Conservation (phyloP, 2,888 invertebrate species). For the Dynastes grantii region DNA sequence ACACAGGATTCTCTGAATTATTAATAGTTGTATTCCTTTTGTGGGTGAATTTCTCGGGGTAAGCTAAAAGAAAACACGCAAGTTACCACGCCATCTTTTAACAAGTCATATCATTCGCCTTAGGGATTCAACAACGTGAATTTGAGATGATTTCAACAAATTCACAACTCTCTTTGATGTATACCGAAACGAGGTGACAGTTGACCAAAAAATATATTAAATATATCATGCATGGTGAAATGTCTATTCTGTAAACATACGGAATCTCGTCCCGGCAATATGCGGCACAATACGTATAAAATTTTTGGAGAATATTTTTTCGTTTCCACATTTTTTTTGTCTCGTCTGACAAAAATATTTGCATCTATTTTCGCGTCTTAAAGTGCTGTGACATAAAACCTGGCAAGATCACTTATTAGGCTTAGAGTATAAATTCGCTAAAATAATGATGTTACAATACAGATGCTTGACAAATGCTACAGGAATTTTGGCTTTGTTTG, state of each 20-base stretch:
- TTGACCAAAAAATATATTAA: conserved; percentile 32
- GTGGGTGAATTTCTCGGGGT: conserved; percentile 44
- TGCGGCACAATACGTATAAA: conserved; percentile 4
- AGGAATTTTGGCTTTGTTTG: too few relatives aligned
- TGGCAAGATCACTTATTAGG: too few relatives aligned
- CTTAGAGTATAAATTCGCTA: too few relatives aligned
- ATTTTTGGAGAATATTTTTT: neutral
- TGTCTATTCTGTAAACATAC: conserved; percentile 9
- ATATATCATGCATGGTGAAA: conserved; percentile 12
- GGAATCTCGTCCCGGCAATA: neutral
- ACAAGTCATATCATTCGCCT: conserved; percentile 31
- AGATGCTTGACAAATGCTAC: too few relatives aligned
- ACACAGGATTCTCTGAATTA: conserved; percentile 45
- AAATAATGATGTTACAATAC: too few relatives aligned
- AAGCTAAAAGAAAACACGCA: conserved; percentile 31
- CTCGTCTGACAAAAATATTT: neutral
- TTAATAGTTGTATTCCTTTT: conserved; percentile 55
- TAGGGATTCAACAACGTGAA: conserved; percentile 22
- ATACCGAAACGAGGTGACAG: conserved; percentile 26
- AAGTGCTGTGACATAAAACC: too few relatives aligned
- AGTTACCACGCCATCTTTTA: conserved; percentile 34
- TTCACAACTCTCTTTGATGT: conserved; percentile 35
- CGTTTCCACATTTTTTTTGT: neutral
- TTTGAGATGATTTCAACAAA: conserved; percentile 24
- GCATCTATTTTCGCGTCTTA: too few relatives aligned